Percentiles rank a stretch among this genome's conserved stretches.
Evolutionary conservation across 2,888 invertebrate genomes (phyloP).

Genomic region (Brenthis hecate): DNA sequence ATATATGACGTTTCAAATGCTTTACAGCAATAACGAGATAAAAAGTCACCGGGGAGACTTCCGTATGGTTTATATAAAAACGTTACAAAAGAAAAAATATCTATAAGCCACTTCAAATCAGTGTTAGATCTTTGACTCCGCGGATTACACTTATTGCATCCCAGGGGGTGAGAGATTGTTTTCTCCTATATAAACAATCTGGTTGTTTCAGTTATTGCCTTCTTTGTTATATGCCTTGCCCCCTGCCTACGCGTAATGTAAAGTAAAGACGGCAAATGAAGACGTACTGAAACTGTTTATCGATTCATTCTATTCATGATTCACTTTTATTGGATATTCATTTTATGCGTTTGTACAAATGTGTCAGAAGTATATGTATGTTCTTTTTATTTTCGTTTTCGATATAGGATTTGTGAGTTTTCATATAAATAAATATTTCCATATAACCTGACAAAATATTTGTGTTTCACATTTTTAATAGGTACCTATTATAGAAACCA

Average conservation of each 20-base stretch:
- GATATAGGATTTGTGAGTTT: not conserved
- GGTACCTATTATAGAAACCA: too few relatives aligned
- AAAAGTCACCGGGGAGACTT: too few relatives aligned
- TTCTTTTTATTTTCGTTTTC: not conserved
- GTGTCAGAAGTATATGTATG: not conserved
- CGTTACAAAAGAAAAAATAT: not conserved
- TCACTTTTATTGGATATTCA: conserved; percentile 11
- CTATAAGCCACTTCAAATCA: conserved; percentile 26
- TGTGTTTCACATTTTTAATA: too few relatives aligned
- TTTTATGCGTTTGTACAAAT: conserved; percentile 6
- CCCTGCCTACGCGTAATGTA: conserved; percentile 19
- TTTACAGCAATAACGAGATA: too few relatives aligned
- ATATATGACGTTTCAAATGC: too few relatives aligned
- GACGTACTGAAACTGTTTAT: conserved; percentile 44
- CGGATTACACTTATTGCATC: conserved; percentile 77
- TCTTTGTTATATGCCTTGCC: conserved; percentile 46
- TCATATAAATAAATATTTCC: too few relatives aligned
- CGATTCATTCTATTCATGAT: conserved; percentile 29
- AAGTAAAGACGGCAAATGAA: conserved; percentile 46
- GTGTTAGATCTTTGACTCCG: conserved; percentile 32
- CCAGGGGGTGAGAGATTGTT: conserved; percentile 68
- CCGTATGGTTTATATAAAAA: not conserved
- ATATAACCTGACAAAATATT: too few relatives aligned
- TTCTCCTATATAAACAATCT: conserved; percentile 71
- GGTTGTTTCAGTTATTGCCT: conserved; percentile 69